A percentile compares a stretch with the other conserved stretches of the same genome.
phyloP scores from a whole-genome alignment of 2,888 invertebrate genomes.

The Amiota mariae region DNA sequence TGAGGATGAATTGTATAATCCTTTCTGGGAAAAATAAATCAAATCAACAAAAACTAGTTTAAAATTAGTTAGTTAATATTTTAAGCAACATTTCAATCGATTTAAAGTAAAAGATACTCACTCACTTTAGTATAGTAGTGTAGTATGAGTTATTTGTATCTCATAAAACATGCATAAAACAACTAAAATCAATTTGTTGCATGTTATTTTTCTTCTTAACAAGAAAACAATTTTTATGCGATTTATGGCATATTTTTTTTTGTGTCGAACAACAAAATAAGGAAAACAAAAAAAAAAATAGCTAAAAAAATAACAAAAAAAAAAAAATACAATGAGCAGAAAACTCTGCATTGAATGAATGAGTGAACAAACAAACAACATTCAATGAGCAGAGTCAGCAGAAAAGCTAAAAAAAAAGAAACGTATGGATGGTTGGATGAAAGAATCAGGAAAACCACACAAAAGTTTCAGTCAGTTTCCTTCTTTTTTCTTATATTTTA shows the following conservation, averaged over 20 bases:
- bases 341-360: slow-evolving; percentile 6
- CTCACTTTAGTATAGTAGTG: too few relatives aligned
- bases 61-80: too few relatives aligned
- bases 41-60: neutral
- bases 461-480: neutral
- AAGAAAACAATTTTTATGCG: too few relatives aligned
- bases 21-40: neutral
- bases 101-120: too few relatives aligned
- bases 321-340: slow-evolving; percentile 18
- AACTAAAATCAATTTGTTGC: too few relatives aligned
- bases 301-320: neutral
- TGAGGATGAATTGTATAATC: too few relatives aligned
- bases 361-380: slow-evolving; percentile 15
- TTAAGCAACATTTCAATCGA: too few relatives aligned
- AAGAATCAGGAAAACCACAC: neutral
- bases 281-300: neutral
- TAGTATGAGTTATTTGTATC: too few relatives aligned
- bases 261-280: neutral
- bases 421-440: neutral
- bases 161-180: too few relatives aligned
- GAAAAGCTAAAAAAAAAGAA: neutral
- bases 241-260: neutral
- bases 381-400: slow-evolving; percentile 10
- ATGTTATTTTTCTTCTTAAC: too few relatives aligned
- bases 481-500: too few relatives aligned